These are phyloP conservation scores for Pollenia griseotomentosa DNA, from an alignment of 2,888 invertebrate species.

Conservation along the genomic window DNA sequence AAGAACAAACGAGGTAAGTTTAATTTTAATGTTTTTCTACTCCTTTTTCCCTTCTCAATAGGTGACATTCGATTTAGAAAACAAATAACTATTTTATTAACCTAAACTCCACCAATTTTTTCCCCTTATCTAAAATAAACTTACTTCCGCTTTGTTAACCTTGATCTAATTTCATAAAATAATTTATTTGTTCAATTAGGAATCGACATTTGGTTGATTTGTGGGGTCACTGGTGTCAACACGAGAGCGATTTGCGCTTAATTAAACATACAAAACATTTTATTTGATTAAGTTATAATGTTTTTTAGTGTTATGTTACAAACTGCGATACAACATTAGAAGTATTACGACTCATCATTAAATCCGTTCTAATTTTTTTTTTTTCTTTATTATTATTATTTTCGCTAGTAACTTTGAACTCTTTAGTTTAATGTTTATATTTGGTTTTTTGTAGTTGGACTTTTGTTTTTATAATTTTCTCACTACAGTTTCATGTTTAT, in stretches of 20 bases:
- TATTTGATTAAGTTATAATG: conserved; percentile 15
- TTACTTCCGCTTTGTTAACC: background rate
- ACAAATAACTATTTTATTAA: too few species aligned
- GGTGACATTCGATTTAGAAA: too few species aligned
- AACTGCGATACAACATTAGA: background rate
- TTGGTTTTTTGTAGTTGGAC: background rate
- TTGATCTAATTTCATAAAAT: conserved; percentile 7
- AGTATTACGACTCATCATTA: background rate
- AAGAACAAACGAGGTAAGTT: too few species aligned
- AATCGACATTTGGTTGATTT: conserved; percentile 18
- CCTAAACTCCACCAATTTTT: too few species aligned
- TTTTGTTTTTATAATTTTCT: conserved; percentile 5
- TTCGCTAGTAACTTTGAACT: conserved; percentile 25
- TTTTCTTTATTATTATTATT: conserved; percentile 8
- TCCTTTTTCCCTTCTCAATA: too few species aligned
- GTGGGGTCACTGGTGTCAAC: background rate
- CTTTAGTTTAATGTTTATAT: conserved; percentile 20
- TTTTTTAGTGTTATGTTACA: conserved; percentile 7
- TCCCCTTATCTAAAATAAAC: background rate
- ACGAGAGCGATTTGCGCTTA: too few species aligned
- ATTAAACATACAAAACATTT: background rate
- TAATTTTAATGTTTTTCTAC: too few species aligned
- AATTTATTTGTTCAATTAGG: conserved; percentile 8
- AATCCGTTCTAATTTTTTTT: background rate
- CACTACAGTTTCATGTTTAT: conserved; percentile 33